Conservation (phyloP, 2,113 vertebrate species). For the Donacobius atricapilla region DNA sequence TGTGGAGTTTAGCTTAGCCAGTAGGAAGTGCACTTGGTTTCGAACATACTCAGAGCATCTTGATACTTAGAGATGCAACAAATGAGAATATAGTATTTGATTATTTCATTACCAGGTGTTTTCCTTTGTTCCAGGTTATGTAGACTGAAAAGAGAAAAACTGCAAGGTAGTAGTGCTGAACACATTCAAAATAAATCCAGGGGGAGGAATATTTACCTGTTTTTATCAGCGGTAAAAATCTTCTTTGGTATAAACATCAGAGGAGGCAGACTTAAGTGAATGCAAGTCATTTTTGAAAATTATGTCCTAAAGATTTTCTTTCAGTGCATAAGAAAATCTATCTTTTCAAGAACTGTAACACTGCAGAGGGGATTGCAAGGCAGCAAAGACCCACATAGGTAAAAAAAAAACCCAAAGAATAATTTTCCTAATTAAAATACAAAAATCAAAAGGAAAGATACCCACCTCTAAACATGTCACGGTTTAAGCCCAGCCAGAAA, state of each 20-base stretch:
- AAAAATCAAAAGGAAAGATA: neutral
- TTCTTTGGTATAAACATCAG: neutral
- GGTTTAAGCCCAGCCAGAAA: neutral
- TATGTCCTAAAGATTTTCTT: neutral
- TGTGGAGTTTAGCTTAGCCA: neutral
- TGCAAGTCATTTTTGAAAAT: neutral
- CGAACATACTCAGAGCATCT: neutral
- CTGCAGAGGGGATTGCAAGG: neutral
- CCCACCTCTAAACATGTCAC: neutral
- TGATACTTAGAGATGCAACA: neutral
- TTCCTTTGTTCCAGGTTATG: neutral
- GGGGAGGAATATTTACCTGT: neutral
- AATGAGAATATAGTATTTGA: neutral
- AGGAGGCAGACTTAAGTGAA: neutral
- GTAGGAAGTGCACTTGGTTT: neutral
- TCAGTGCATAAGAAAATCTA: neutral
- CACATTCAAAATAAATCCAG: neutral
- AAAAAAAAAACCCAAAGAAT: neutral
- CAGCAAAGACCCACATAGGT: neutral
- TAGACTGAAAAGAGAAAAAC: neutral
- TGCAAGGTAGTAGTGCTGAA: neutral
- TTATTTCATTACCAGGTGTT: neutral
- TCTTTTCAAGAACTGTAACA: neutral
- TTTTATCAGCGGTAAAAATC: neutral
- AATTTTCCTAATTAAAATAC: neutral